A percentile compares a stretch with the other conserved stretches of the same genome.
phyloP scores from a whole-genome alignment of 2,888 invertebrate species.

The Netelia inedita region DNA sequence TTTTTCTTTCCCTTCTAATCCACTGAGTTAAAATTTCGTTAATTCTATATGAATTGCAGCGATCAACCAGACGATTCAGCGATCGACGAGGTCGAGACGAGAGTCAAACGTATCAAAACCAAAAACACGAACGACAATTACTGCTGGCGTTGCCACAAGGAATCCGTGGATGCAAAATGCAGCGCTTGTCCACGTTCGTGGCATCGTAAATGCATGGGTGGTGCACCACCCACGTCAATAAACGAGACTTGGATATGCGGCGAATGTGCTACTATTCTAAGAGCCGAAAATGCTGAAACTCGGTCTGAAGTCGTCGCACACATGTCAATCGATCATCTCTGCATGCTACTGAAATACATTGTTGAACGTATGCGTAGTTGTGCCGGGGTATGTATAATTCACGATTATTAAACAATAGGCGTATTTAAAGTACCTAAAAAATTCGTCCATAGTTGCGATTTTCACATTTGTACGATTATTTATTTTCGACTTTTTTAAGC shows the following conservation, averaged over 20 bases:
- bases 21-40: background rate
- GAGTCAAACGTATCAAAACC: conserved; percentile 75
- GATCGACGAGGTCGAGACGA: conserved; percentile 68
- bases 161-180: conserved; percentile 88
- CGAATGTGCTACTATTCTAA: conserved; percentile 92
- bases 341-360: conserved; percentile 92
- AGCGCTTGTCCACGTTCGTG: conserved; percentile 94
- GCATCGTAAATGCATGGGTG: conserved; percentile 91
- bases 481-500: too few relatives aligned
- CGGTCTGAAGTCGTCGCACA: conserved; percentile 91
- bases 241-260: conserved; percentile 93
- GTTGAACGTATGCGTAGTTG: conserved; percentile 92
- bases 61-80: conserved; percentile 59
- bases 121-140: conserved; percentile 85
- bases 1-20: conserved; percentile 1
- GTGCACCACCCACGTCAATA: conserved; percentile 85
- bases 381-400: conserved; percentile 89
- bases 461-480: background rate
- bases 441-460: background rate
- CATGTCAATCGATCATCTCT: conserved; percentile 90
- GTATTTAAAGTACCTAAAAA: conserved; percentile 24
- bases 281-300: conserved; percentile 90
- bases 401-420: conserved; percentile 4
- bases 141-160: conserved; percentile 97
- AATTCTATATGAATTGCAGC: conserved; percentile 40